Percentiles rank a stretch among this genome's conserved stretches.
Conservation (phyloP, 1,140 invertebrate genomes). For the Drosophila serrata region DNA sequence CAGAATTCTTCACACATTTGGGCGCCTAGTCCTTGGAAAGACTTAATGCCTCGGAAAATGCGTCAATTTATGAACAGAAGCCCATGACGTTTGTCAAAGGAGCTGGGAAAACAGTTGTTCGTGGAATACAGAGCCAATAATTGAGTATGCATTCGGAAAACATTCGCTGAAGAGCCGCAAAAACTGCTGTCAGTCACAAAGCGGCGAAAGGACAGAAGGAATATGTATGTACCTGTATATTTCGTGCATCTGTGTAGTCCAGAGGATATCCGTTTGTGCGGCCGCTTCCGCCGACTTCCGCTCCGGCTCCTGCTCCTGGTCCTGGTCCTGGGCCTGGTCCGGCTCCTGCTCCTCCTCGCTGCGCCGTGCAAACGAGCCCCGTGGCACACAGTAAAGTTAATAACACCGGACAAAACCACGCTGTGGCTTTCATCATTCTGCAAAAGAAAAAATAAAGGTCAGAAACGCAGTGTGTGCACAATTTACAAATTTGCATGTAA, state of each 20-base stretch:
- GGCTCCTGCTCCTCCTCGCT: slow-evolving; percentile 56
- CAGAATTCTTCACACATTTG: background rate
- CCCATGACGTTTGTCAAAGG: slow-evolving; percentile 12
- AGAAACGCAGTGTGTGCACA: slow-evolving; percentile 28
- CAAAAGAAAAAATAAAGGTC: slow-evolving; percentile 39
- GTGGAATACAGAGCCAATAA: slow-evolving; percentile 38
- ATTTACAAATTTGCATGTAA: slow-evolving; percentile 34
- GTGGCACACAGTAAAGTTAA: slow-evolving; percentile 81
- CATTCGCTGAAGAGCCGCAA: slow-evolving; percentile 34
- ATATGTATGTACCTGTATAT: slow-evolving; percentile 66
- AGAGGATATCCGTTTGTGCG: slow-evolving; percentile 77
- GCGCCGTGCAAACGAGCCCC: slow-evolving; percentile 78
- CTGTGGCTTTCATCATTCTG: slow-evolving; percentile 84
- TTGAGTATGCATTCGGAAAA: slow-evolving; percentile 52
- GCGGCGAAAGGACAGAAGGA: slow-evolving; percentile 2
- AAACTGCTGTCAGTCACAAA: slow-evolving; percentile 58
- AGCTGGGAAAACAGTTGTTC: slow-evolving; percentile 6
- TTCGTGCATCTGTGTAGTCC: slow-evolving; percentile 71
- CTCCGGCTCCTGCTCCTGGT: slow-evolving; percentile 7
- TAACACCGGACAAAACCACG: slow-evolving; percentile 82
- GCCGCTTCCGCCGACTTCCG: slow-evolving; percentile 37
- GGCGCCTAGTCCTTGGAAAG: background rate
- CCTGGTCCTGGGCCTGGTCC: slow-evolving; percentile 13
- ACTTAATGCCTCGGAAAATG: background rate
- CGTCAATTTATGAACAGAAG: slow-evolving; percentile 12